Evolutionary conservation across 2,113 vertebrate species (phyloP).

Genomic region (Sapayoa aenigma): DNA sequence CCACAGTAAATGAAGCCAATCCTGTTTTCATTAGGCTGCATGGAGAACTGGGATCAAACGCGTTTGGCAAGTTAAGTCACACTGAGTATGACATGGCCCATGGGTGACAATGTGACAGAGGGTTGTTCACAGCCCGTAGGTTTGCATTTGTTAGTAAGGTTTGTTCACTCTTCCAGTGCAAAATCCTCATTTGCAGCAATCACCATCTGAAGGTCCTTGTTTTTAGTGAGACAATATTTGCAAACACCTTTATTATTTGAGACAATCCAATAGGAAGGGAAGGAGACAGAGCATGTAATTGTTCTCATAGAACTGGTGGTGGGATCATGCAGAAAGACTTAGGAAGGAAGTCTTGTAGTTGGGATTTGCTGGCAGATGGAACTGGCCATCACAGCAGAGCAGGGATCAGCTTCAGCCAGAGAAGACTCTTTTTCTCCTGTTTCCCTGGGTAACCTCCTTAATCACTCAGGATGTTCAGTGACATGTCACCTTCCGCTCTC

Average conservation of each 20-base stretch:
- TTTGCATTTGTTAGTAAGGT: neutral
- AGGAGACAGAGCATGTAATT: constrained; percentile 6
- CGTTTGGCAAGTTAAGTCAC: constrained; percentile 21
- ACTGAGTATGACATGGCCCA: neutral
- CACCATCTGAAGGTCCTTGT: neutral
- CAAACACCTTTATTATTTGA: constrained; percentile 41
- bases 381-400: neutral
- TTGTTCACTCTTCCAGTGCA: constrained; percentile 25
- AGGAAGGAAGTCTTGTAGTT: neutral
- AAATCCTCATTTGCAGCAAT: neutral
- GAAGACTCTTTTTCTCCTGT: neutral
- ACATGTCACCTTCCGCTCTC: constrained; percentile 2
- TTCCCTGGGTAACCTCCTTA: constrained; percentile 8
- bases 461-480: neutral
- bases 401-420: neutral
- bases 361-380: neutral
- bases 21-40: constrained; percentile 44
- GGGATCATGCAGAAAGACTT: neutral
- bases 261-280: constrained; percentile 3
- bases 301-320: neutral
- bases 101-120: neutral
- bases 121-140: neutral
- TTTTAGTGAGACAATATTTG: neutral
- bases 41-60: neutral
- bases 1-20: constrained; percentile 54